Conservation (phyloP, 23 tunicate species). For the Ciona savignyi region DNA sequence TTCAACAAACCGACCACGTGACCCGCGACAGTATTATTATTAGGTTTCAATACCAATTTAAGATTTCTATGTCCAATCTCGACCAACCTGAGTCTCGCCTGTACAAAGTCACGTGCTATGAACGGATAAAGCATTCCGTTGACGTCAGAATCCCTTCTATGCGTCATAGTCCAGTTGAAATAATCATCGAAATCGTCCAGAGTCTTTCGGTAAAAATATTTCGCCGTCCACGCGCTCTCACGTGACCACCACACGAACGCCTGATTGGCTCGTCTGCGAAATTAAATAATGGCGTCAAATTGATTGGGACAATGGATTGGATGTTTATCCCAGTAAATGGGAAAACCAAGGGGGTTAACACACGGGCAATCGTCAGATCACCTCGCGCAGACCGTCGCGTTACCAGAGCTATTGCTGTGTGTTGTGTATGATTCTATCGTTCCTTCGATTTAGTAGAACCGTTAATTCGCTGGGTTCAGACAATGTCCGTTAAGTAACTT, state of each 20-base stretch:
- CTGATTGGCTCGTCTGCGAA: constrained; percentile 22
- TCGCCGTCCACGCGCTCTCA: constrained; percentile 49
- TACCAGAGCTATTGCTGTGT: no score
- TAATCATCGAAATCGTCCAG: constrained; percentile 16
- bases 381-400: no score
- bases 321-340: no score
- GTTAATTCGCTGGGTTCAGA: no score
- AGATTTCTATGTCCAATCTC: neutral
- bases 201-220: constrained; percentile 15
- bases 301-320: neutral
- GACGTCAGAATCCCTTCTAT: constrained; percentile 40
- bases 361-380: no score
- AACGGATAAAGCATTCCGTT: constrained; percentile 46
- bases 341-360: no score
- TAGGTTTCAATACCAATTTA: no score
- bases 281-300: neutral
- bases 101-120: constrained; percentile 18
- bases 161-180: constrained; percentile 70
- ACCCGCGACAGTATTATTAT: no score
- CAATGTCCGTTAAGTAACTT: no score
- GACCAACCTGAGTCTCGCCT: neutral
- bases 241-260: constrained; percentile 51
- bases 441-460: no score
- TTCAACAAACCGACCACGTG: no score
- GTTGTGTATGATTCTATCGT: no score